These are phyloP conservation scores for Prionailurus viverrinus DNA, from an alignment of 2,113 vertebrate genomes.

Conservation along the genomic window DNA sequence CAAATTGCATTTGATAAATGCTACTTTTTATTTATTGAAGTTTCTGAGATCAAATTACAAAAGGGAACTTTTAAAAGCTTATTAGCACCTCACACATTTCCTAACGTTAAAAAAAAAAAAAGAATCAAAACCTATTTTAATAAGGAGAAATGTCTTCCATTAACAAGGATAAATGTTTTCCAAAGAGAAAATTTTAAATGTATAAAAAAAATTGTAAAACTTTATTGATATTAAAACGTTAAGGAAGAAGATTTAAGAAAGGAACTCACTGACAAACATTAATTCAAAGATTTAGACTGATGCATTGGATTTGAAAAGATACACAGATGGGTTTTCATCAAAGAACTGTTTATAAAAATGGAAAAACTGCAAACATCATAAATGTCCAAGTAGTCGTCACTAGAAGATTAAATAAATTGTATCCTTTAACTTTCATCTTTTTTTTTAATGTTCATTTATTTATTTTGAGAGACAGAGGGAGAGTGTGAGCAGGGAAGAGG, in stretches of 20 bases:
- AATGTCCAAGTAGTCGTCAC: not conserved
- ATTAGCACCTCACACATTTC: not conserved
- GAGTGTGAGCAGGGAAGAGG: too few species aligned
- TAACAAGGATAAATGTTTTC: constrained; percentile 19
- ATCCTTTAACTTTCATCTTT: too few species aligned
- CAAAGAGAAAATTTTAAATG: constrained; percentile 25
- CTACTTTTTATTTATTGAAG: constrained; percentile 32
- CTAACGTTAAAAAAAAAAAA: constrained; percentile 1
- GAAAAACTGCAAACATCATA: not conserved
- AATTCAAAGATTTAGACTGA: constrained; percentile 18
- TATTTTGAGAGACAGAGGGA: too few species aligned
- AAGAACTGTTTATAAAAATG: not conserved
- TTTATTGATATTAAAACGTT: not conserved
- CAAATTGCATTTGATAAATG: not conserved
- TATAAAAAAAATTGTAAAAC: not conserved
- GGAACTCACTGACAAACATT: not conserved
- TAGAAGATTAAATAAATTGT: not conserved
- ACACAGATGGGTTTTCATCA: not conserved
- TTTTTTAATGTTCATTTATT: too few species aligned
- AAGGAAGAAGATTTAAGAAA: constrained; percentile 2
- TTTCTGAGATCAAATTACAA: constrained; percentile 51
- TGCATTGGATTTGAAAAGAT: not conserved
- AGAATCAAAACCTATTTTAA: constrained; percentile 24
- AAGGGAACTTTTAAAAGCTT: constrained; percentile 11
- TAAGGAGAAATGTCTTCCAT: not conserved